Percentiles rank a stretch among this genome's conserved stretches.
phyloP scores from a whole-genome alignment of 2,888 invertebrate species.

The Diarsia dahlii region DNA sequence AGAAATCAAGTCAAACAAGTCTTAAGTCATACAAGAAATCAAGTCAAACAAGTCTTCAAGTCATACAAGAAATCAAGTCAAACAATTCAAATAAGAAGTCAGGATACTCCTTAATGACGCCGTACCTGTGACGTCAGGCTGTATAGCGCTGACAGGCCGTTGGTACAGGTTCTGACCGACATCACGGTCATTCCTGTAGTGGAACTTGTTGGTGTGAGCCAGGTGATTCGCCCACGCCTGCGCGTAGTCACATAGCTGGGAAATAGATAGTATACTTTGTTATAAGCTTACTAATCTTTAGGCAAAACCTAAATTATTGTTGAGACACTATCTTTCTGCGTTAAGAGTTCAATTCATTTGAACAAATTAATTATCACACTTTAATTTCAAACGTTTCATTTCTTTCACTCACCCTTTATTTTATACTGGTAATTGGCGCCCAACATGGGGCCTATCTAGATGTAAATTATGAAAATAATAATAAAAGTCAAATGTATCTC shows the following conservation, averaged over 20 bases:
- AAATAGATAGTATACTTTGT: not conserved
- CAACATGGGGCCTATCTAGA: slow-evolving; percentile 10
- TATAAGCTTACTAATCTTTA: not conserved
- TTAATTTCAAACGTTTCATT: not conserved
- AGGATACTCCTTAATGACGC: not conserved
- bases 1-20: not conserved
- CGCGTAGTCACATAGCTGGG: slow-evolving; percentile 94
- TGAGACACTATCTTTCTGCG: not conserved
- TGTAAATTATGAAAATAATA: not conserved
- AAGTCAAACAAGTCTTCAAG: too few species aligned
- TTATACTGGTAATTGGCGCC: slow-evolving; percentile 23
- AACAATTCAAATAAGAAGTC: not conserved
- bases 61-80: not conserved
- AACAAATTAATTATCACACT: not conserved
- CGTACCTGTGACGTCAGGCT: slow-evolving; percentile 92
- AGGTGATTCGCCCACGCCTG: slow-evolving; percentile 97
- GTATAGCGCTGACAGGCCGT: slow-evolving; percentile 92
- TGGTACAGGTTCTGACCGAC: slow-evolving; percentile 96
- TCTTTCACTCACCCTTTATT: not conserved
- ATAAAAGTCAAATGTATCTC: not conserved
- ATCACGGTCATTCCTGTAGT: slow-evolving; percentile 94
- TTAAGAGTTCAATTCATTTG: not conserved
- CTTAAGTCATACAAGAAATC: not conserved
- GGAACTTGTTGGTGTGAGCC: slow-evolving; percentile 95
- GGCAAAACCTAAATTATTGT: not conserved